Conservation (phyloP, 2,113 vertebrate genomes). For the Gnathonemus echidnorhynchus region DNA sequence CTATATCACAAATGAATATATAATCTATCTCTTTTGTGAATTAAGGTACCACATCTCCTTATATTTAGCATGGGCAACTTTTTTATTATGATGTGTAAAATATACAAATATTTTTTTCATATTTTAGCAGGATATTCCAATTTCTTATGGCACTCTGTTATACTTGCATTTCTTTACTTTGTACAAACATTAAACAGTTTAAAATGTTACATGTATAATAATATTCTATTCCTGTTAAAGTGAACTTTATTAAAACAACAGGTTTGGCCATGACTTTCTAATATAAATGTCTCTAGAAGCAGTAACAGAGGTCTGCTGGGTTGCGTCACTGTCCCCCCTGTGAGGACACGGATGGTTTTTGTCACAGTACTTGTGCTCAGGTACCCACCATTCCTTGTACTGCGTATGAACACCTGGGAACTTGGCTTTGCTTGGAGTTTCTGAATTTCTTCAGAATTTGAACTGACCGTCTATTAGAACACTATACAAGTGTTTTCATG, state of each 20-base stretch:
- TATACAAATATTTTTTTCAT: neutral
- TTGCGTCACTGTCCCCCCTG: neutral
- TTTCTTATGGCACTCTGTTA: neutral
- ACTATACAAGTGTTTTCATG: neutral
- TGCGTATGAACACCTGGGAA: neutral
- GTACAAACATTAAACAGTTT: neutral
- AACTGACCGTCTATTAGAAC: neutral
- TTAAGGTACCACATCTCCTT: neutral
- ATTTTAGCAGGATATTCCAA: neutral
- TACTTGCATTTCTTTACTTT: neutral
- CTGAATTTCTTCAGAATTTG: neutral
- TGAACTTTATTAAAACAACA: neutral
- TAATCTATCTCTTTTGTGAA: neutral
- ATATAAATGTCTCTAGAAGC: neutral
- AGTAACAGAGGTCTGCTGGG: neutral
- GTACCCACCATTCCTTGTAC: neutral
- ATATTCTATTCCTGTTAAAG: neutral
- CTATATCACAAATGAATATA: neutral
- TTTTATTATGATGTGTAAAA: neutral
- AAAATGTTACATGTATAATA: neutral
- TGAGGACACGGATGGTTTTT: neutral
- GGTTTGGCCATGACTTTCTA: neutral
- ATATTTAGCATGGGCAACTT: neutral
- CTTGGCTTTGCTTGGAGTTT: no score
- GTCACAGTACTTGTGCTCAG: neutral